These are phyloP conservation scores for Glyptemys insculpta DNA, from an alignment of 2,797 vertebrate species.

Conservation along the genomic window DNA sequence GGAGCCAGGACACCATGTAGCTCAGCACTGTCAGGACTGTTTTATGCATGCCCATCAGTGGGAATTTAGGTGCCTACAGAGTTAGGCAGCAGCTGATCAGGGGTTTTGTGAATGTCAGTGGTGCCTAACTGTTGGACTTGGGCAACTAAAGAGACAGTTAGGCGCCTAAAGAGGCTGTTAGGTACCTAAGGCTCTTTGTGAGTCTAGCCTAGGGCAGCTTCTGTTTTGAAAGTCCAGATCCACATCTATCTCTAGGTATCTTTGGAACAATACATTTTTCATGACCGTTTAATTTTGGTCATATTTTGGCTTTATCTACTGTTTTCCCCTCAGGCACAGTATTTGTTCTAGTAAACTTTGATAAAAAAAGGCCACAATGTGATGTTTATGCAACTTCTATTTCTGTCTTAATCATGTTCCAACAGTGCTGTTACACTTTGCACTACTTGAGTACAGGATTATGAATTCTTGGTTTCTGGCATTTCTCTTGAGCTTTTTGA, in stretches of 20 bases:
- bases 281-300: constrained; percentile 58
- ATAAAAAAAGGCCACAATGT: constrained; percentile 47
- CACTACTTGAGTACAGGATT: constrained; percentile 53
- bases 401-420: constrained; percentile 63
- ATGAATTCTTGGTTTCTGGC: constrained; percentile 56
- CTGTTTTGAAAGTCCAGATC: constrained; percentile 37
- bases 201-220: not conserved
- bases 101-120: not conserved
- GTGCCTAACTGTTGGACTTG: constrained; percentile 32
- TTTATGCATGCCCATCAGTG: not conserved
- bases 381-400: constrained; percentile 67
- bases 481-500: constrained; percentile 56
- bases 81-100: not conserved
- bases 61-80: not conserved
- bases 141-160: constrained; percentile 44
- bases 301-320: constrained; percentile 68
- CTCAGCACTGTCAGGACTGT: not conserved
- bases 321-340: constrained; percentile 49
- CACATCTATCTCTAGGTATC: constrained; percentile 38
- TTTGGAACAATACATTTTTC: constrained; percentile 40
- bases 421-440: constrained; percentile 36
- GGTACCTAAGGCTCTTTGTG: constrained; percentile 46
- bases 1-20: not conserved
- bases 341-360: constrained; percentile 66
- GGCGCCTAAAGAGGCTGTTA: constrained; percentile 44